Percentiles rank a stretch among this genome's conserved stretches.
Conservation (phyloP, 2,888 invertebrate species). For the Nemurella pictetii region DNA sequence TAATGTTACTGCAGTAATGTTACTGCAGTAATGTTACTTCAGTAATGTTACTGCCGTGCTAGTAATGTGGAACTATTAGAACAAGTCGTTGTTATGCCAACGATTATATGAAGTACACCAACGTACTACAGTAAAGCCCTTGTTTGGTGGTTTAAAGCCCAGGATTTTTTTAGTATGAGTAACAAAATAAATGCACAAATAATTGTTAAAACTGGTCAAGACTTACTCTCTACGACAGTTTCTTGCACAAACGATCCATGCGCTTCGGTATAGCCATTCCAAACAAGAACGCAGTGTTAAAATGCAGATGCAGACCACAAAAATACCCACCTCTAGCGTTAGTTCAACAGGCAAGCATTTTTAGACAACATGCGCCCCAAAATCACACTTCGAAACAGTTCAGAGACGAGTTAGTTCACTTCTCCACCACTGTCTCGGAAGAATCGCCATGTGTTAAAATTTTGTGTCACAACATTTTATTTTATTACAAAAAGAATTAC, state of each 20-base stretch:
- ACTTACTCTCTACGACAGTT: not conserved
- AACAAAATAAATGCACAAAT: too few relatives aligned
- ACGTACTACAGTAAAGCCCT: too few relatives aligned
- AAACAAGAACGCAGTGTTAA: not conserved
- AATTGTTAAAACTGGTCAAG: not conserved
- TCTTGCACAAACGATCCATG: not conserved
- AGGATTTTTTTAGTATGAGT: too few relatives aligned
- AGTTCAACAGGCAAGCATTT: not conserved
- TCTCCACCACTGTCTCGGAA: not conserved
- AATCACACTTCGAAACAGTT: not conserved
- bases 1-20: too few relatives aligned
- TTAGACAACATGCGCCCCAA: not conserved
- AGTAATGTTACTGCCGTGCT: too few relatives aligned
- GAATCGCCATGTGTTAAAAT: not conserved
- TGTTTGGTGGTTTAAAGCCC: too few relatives aligned
- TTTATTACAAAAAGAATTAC: constrained; percentile 10
- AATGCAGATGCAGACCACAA: not conserved
- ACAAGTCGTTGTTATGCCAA: too few relatives aligned
- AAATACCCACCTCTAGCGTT: not conserved
- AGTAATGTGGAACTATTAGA: too few relatives aligned
- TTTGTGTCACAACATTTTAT: not conserved
- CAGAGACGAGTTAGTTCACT: not conserved
- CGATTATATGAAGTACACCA: too few relatives aligned
- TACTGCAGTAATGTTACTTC: too few relatives aligned
- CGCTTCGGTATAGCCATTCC: not conserved